A percentile compares a stretch with the other conserved stretches of the same genome.
These are phyloP conservation scores for Chionis minor DNA, from an alignment of 2,113 vertebrate genomes.

Conservation along the genomic window DNA sequence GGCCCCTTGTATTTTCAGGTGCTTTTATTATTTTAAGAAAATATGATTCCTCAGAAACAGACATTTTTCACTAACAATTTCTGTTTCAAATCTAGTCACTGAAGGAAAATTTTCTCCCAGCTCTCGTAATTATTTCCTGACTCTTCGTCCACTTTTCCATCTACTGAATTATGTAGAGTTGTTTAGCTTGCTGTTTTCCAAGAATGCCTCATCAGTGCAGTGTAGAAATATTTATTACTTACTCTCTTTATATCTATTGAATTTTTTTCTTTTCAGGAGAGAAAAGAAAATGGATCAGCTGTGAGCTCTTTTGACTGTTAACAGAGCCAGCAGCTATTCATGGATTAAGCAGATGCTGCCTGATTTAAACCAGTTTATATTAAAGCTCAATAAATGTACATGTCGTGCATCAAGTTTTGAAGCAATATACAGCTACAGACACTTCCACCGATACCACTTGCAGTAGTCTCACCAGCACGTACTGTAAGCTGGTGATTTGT, in stretches of 20 bases:
- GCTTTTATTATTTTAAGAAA: neutral
- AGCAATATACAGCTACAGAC: neutral
- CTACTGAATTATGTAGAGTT: slow-evolving; percentile 53
- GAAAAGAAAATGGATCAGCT: slow-evolving; percentile 50
- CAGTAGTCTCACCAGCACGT: neutral
- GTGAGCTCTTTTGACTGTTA: slow-evolving; percentile 46
- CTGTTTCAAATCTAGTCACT: neutral
- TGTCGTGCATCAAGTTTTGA: neutral
- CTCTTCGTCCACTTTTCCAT: slow-evolving; percentile 34
- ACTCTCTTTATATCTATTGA: slow-evolving; percentile 46
- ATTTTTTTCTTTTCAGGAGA: slow-evolving; percentile 30
- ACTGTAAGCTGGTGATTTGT: neutral
- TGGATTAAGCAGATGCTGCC: slow-evolving; percentile 40
- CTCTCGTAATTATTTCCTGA: slow-evolving; percentile 56
- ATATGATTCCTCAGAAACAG: neutral
- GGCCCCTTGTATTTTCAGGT: neutral
- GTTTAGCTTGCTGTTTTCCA: slow-evolving; percentile 64
- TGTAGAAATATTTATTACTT: slow-evolving; percentile 63
- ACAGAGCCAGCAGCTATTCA: slow-evolving; percentile 38
- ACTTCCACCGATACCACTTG: neutral
- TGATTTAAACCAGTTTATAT: slow-evolving; percentile 43
- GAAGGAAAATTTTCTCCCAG: slow-evolving; percentile 1
- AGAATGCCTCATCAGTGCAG: slow-evolving; percentile 64
- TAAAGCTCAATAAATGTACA: slow-evolving; percentile 45
- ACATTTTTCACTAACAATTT: neutral